A percentile compares a stretch with the other conserved stretches of the same genome.
Conservation (phyloP, 1,140 invertebrate genomes). For the Bathynomus jamesi region DNA sequence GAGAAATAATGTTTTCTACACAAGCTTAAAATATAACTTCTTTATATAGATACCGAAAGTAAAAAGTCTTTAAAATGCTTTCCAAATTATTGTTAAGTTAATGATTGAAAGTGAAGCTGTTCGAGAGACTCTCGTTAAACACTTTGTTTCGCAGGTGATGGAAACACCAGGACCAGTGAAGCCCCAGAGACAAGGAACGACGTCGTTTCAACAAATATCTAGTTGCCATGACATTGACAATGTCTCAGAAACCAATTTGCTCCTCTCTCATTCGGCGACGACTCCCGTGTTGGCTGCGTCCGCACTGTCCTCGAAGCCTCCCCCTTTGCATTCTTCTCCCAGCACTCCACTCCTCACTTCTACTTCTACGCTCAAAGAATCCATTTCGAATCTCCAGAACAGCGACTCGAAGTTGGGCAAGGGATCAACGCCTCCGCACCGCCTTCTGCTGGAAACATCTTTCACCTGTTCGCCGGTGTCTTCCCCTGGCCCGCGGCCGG, state of each 20-base stretch:
- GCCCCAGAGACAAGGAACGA: constrained; percentile 40
- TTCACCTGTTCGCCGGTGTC: constrained; percentile 39
- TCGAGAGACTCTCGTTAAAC: neutral
- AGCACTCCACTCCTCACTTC: constrained; percentile 33
- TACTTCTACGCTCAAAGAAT: constrained; percentile 26
- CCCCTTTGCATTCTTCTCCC: constrained; percentile 11
- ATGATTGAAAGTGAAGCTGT: no score
- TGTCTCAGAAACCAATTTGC: constrained; percentile 16
- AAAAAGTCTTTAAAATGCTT: no score
- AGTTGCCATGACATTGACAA: constrained; percentile 12
- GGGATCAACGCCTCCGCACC: constrained; percentile 36
- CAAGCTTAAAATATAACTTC: no score
- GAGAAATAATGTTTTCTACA: no score
- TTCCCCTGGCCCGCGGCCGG: constrained; percentile 37
- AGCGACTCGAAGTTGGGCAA: neutral
- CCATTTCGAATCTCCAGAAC: constrained; percentile 24
- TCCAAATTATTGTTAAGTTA: no score
- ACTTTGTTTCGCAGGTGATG: constrained; percentile 40
- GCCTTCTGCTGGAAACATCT: constrained; percentile 35
- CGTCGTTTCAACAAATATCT: neutral
- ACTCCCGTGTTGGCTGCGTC: constrained; percentile 5
- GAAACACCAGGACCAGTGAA: constrained; percentile 45
- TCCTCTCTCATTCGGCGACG: constrained; percentile 6
- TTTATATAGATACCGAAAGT: no score
- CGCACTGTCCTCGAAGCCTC: neutral